phyloP scores from a whole-genome alignment of 1,140 invertebrate species.

The Coptotermes formosanus region DNA sequence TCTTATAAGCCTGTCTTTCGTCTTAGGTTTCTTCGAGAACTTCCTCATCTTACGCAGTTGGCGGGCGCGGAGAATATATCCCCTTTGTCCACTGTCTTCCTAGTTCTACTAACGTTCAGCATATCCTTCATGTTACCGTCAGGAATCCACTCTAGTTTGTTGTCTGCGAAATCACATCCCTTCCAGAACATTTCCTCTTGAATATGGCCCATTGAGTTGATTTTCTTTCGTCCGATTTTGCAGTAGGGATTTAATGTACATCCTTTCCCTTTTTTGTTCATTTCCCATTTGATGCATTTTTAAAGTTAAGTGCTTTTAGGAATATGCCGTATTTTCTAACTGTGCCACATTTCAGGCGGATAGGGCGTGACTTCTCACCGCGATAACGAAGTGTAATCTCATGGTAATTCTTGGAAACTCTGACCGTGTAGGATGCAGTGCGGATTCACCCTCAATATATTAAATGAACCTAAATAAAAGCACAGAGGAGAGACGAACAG shows the following conservation, averaged over 20 bases:
- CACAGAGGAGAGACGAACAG: no score
- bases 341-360: no score
- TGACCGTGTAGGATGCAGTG: no score
- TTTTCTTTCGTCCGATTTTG: conserved; percentile 17
- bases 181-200: not conserved
- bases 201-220: conserved; percentile 24
- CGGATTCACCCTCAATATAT: no score
- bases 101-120: not conserved
- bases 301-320: not conserved
- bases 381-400: no score
- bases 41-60: no score
- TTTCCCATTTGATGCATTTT: not conserved
- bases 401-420: no score
- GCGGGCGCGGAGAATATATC: no score
- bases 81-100: not conserved
- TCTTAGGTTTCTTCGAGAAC: no score
- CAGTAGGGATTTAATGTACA: not conserved
- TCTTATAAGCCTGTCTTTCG: no score
- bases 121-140: not conserved
- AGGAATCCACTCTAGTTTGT: not conserved
- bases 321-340: not conserved
- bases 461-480: no score
- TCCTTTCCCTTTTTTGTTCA: not conserved
- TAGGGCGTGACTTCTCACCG: no score
- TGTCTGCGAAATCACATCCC: conserved; percentile 23